These are phyloP conservation scores for Norana najaformis DNA, from an alignment of 2,888 invertebrate species.

Conservation along the genomic window DNA sequence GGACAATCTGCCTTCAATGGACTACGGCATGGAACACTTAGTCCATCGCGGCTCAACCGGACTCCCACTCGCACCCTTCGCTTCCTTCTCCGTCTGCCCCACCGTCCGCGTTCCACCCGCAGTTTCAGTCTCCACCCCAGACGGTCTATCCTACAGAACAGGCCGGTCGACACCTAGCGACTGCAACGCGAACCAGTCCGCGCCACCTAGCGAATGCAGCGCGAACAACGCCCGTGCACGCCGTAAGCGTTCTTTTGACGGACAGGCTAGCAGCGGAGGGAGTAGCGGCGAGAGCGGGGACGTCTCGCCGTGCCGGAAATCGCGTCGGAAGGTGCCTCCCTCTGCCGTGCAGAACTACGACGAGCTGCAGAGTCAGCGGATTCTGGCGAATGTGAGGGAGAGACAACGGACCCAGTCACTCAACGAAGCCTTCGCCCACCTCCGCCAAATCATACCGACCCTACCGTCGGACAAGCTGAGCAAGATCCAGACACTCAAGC, in stretches of 20 bases:
- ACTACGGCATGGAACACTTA: constrained; percentile 14
- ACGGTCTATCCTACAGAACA: neutral
- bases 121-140: neutral
- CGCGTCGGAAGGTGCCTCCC: neutral
- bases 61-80: neutral
- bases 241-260: neutral
- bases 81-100: neutral
- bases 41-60: neutral
- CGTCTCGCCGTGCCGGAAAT: constrained; percentile 9
- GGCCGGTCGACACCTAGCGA: neutral
- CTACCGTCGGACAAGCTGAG: constrained; percentile 96
- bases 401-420: constrained; percentile 67
- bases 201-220: neutral
- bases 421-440: constrained; percentile 81
- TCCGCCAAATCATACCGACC: constrained; percentile 94
- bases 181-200: neutral
- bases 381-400: constrained; percentile 90
- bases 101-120: neutral
- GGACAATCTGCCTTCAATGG: neutral
- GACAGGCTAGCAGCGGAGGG: neutral
- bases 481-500: constrained; percentile 94
- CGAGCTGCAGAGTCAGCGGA: constrained; percentile 81
- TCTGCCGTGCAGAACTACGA: constrained; percentile 62
- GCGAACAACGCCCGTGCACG: neutral
- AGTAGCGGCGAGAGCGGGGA: constrained; percentile 8